Conservation (phyloP, 2,797 vertebrate genomes). For the Sciurus carolinensis region DNA sequence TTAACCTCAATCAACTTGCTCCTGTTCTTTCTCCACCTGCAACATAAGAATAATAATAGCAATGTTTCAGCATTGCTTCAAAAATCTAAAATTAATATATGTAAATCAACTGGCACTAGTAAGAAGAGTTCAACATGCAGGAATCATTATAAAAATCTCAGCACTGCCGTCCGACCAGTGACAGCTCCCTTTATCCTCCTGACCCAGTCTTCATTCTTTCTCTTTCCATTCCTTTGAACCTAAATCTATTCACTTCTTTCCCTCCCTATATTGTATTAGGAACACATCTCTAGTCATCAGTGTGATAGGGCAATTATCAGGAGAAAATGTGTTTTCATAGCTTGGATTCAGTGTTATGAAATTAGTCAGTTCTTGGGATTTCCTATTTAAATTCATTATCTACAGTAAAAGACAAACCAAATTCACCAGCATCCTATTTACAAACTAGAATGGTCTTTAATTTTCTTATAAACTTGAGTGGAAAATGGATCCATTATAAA, state of each 20-base stretch:
- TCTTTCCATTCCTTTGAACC: background rate
- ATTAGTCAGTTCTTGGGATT: slow-evolving; percentile 66
- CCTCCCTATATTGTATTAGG: slow-evolving; percentile 5
- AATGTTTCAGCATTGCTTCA: background rate
- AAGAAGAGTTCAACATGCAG: background rate
- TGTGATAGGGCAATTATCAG: slow-evolving; percentile 13
- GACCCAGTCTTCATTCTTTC: background rate
- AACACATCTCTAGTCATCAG: background rate
- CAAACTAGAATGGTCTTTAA: slow-evolving; percentile 81
- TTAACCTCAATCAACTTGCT: background rate
- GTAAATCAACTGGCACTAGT: background rate
- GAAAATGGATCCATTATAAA: slow-evolving; percentile 87
- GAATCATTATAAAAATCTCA: background rate
- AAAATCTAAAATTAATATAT: slow-evolving; percentile 14
- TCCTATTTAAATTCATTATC: slow-evolving; percentile 78
- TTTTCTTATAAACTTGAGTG: slow-evolving; percentile 86
- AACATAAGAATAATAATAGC: background rate
- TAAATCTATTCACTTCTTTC: slow-evolving; percentile 16
- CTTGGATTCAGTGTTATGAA: slow-evolving; percentile 63
- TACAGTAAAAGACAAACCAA: slow-evolving; percentile 75
- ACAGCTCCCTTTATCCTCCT: background rate
- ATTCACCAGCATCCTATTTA: slow-evolving; percentile 84
- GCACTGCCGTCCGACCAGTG: background rate
- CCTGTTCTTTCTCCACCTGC: background rate
- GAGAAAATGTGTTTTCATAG: slow-evolving; percentile 57